These are phyloP conservation scores for Pterois miles DNA, from an alignment of 2,797 vertebrate genomes.

Conservation along the genomic window DNA sequence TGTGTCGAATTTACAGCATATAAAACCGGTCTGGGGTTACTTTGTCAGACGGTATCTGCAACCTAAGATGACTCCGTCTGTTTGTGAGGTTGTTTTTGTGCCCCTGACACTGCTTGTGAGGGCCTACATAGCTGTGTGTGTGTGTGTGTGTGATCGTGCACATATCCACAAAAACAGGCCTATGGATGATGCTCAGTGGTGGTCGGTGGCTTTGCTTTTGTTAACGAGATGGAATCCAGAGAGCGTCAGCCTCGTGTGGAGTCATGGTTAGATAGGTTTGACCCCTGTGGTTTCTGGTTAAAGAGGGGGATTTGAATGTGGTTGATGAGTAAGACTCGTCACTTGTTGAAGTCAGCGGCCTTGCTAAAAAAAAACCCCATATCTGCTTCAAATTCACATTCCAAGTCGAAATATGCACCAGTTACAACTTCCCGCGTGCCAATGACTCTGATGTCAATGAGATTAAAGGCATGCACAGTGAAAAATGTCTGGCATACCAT, in stretches of 20 bases:
- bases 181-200: slow-evolving; percentile 45
- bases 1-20: slow-evolving; percentile 61
- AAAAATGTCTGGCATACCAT: slow-evolving; percentile 33
- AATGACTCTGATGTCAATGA: slow-evolving; percentile 57
- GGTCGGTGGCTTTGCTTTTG: slow-evolving; percentile 55
- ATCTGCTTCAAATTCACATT: slow-evolving; percentile 35
- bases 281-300: slow-evolving; percentile 60
- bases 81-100: slow-evolving; percentile 28
- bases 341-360: slow-evolving; percentile 4
- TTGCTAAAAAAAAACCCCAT: slow-evolving; percentile 3
- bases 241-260: slow-evolving; percentile 32
- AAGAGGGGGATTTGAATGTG: slow-evolving; percentile 40
- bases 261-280: slow-evolving; percentile 44
- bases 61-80: slow-evolving; percentile 56
- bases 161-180: slow-evolving; percentile 41
- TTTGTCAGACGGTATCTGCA: slow-evolving; percentile 50
- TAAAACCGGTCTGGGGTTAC: slow-evolving; percentile 41
- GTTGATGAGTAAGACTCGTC: slow-evolving; percentile 48
- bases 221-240: slow-evolving; percentile 65
- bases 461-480: slow-evolving; percentile 43
- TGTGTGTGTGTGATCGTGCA: slow-evolving; percentile 19
- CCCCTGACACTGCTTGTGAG: slow-evolving; percentile 20
- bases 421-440: slow-evolving; percentile 22
- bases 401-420: slow-evolving; percentile 20
- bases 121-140: slow-evolving; percentile 6